Base-by-base conservation (phyloP, 2,888 invertebrate species). In the Drosophila quasianomalipes region DNA sequence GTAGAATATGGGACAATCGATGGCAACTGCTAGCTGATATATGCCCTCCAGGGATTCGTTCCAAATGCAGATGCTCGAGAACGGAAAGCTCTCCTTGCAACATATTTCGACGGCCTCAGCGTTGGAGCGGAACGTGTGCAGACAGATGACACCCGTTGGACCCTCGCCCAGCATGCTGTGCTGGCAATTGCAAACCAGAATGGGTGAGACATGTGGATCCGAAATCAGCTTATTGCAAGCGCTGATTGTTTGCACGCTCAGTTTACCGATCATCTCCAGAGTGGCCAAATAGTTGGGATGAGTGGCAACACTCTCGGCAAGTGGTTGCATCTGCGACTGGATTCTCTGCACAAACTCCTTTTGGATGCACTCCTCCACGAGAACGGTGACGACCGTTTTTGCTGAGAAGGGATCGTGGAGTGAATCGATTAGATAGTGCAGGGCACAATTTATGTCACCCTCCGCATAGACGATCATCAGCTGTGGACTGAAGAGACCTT, bases 401-500 rank as follows among this genome's bases (percentile, higher is more conserved):
- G n/a, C 0, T 1, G n/a, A 39, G 3, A 85, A 88, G 0, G 85
- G 85, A 19, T 73, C 51, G 1, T 77, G 62, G 0, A 75, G 49
- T 0, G 85, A 85, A 1, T 72, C 37, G 3, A 58, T 22, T 0
- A 88, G 10, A 22, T 74, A 76, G 31, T 78, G 53, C 7, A 88
- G 19, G 2, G 85, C 88, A 49, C 81, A 70, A 16, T 85, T 62
- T 3, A 81, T 53, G 37, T 85, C 85, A 1, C 88, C 85, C 0
- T 33, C 53, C 12, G 39, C 55, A 14, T 62, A 83, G 28, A 85
- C 35, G 22, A 85, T 68, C 85, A 85, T 88, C 22, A 83, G 28
- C 12, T 88, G 85, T 2, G 76, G 72, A 0, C 19, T 53, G 30
- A 52, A 55, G 1, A 28, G 1, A 1, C n/a, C 16, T 28, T 16